phyloP scores from a whole-genome alignment of 92 coral and sea anemone genomes.

The Zoanthus gigantus region DNA sequence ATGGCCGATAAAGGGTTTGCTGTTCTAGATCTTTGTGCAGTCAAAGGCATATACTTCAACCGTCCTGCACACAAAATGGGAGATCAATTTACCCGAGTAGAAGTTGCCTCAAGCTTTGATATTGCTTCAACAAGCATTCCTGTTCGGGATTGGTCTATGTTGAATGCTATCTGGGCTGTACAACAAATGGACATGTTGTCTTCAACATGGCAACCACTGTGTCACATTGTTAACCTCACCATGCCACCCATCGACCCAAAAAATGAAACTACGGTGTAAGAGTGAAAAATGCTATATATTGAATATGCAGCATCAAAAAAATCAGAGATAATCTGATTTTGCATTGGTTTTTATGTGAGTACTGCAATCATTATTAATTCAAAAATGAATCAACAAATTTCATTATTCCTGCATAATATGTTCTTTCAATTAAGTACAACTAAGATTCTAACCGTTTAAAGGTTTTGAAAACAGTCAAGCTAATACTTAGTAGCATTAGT shows the following conservation, averaged over 20 bases:
- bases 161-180: conserved; percentile 55
- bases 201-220: conserved; percentile 54
- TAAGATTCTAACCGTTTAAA: not conserved
- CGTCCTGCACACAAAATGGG: conserved; percentile 55
- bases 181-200: conserved; percentile 49
- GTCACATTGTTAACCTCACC: conserved; percentile 60
- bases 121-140: conserved; percentile 59
- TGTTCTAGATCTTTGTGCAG: conserved; percentile 57
- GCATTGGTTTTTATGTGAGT: not conserved
- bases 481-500: not conserved
- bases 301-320: not conserved
- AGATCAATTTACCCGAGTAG: conserved; percentile 57
- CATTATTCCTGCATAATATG: not conserved
- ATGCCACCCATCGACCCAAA: conserved; percentile 43
- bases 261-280: not conserved
- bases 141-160: conserved; percentile 56
- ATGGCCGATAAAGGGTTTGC: conserved; percentile 67
- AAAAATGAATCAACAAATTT: not conserved
- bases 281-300: not conserved
- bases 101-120: conserved; percentile 60
- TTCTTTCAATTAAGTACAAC: not conserved
- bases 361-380: not conserved
- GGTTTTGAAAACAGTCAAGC: not conserved
- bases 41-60: conserved; percentile 53
- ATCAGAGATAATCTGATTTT: not conserved